A percentile compares a stretch with the other conserved stretches of the same genome.
Evolutionary conservation across 2,113 vertebrate genomes (phyloP).

Genomic region (Lanius collurio): DNA sequence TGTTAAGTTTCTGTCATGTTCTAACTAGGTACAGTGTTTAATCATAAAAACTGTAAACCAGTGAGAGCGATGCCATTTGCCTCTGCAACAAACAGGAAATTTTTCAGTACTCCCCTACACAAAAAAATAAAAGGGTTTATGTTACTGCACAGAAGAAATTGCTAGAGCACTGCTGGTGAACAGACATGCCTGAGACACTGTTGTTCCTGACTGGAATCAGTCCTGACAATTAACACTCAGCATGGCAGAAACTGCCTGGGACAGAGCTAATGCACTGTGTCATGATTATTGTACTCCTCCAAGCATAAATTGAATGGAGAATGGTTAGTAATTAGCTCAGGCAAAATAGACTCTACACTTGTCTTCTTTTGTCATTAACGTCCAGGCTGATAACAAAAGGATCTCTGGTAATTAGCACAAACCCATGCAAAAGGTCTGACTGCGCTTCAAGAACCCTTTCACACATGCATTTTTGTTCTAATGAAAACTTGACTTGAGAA

Average conservation of each 20-base stretch:
- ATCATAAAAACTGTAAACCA: background rate
- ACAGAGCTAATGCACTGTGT: slow-evolving; percentile 25
- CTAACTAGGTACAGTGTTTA: background rate
- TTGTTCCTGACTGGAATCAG: background rate
- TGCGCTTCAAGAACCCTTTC: background rate
- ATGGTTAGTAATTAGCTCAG: slow-evolving; percentile 59
- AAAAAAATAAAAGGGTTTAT: background rate
- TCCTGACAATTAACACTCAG: slow-evolving; percentile 24
- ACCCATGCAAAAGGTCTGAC: background rate
- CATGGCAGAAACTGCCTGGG: background rate
- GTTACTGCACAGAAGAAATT: background rate
- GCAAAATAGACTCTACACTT: slow-evolving; percentile 47
- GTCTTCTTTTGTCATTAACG: slow-evolving; percentile 62
- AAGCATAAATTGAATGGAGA: slow-evolving; percentile 34
- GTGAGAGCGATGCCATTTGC: background rate
- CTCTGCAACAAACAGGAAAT: background rate
- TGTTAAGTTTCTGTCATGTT: background rate
- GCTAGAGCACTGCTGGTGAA: background rate
- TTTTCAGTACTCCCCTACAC: background rate
- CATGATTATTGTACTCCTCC: slow-evolving; percentile 31
- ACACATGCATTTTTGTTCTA: background rate
- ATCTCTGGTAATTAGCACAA: slow-evolving; percentile 48
- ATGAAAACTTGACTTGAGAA: slow-evolving; percentile 44
- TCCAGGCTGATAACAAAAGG: slow-evolving; percentile 26
- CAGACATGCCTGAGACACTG: background rate